phyloP scores from a whole-genome alignment of 1,140 invertebrate genomes.

The Myzus persicae region DNA sequence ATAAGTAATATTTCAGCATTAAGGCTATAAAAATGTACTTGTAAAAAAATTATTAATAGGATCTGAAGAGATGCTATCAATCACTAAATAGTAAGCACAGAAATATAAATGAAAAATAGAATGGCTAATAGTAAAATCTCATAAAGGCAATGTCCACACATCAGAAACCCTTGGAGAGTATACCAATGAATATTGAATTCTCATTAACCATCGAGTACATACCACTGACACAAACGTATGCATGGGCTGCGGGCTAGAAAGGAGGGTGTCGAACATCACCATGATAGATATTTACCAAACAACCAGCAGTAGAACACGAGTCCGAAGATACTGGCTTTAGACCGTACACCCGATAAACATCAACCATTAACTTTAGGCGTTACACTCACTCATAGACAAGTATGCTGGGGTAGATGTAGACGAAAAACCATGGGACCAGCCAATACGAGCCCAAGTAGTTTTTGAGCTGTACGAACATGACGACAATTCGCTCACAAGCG shows the following conservation, averaged over 20 bases:
- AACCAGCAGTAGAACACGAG: neutral
- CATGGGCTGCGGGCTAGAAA: neutral
- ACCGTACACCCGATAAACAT: neutral
- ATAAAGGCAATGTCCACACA: neutral
- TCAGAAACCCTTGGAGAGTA: neutral
- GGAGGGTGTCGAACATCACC: neutral
- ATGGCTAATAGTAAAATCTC: neutral
- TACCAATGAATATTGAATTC: neutral
- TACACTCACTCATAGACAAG: constrained; percentile 48
- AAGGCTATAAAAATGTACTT: neutral
- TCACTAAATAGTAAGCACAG: neutral
- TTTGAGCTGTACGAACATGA: constrained; percentile 38
- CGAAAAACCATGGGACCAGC: constrained; percentile 39
- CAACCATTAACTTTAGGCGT: neutral
- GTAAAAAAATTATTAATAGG: constrained; percentile 1
- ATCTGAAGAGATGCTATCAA: neutral
- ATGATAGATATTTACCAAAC: too few species aligned
- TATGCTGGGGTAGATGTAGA: constrained; percentile 41
- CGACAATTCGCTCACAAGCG: constrained; percentile 15
- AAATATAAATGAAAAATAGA: too few species aligned
- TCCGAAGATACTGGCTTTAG: neutral
- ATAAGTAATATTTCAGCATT: neutral
- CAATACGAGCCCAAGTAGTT: constrained; percentile 37
- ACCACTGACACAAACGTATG: neutral
- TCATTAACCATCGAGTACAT: neutral